Base-by-base conservation (phyloP, 2,113 vertebrate species). In the Bombycilla garrulus region DNA sequence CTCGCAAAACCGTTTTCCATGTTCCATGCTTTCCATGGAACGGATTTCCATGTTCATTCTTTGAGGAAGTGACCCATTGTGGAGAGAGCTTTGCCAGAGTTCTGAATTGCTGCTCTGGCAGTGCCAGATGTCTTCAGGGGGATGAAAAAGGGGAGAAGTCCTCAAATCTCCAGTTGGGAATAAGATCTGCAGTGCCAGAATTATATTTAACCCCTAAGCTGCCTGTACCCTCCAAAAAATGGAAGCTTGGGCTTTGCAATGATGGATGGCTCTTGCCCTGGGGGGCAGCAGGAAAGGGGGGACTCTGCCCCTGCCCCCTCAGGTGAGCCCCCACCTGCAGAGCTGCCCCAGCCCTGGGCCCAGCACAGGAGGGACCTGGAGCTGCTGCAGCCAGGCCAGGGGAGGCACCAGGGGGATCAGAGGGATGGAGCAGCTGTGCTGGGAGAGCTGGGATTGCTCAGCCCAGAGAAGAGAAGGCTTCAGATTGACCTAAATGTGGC, bases 401-500 rank as follows among this genome's bases (percentile, higher is more conserved):
- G 17, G 21, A 64, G 40, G 20, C 40, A 2, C 15, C 25, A 42
- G 33, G 50, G 1, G 1, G 22, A 42, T 1, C 35, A 36, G 18
- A 64, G 48, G 73, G 66, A 35, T 72, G 50, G 85, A 50, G 50
- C 57, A 56, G 31, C 66, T 57, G 57, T 80, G 76, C 57, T 56
- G 48, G 15, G 33, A 86, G 45, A 56, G 47, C 40, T 79, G 65
- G 42, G 14, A 19, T 6, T 70, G 48, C 10, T 17, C 57, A 56
- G 54, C 40, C 40, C 71, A 65, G 35, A 71, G 3, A 64, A 20
- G 21, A 21, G 15, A 61, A 71, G 11, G 57, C 35, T 56, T 8
- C 7, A 13, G 48, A 2, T 7, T 4, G 11, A 79, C 1, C 47
- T 40, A 3, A 62, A 0, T 61, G 60, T 31, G 53, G 13, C 26